These are phyloP conservation scores for Hepsetus odoe DNA, from an alignment of 2,113 vertebrate genomes.

Conservation along the genomic window DNA sequence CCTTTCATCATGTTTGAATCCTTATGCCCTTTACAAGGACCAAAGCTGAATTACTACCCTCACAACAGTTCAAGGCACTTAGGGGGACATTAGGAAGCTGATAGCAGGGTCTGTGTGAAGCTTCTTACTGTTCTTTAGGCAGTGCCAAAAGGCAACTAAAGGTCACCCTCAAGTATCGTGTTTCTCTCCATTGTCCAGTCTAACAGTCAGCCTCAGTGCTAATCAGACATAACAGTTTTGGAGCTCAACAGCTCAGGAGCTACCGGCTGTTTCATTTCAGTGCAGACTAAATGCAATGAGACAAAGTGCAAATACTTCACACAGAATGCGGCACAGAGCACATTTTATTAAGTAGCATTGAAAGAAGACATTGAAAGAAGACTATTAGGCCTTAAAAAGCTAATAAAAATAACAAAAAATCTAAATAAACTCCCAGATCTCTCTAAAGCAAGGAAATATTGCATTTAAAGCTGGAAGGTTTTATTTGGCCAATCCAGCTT, in stretches of 20 bases:
- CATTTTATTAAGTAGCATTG: background rate
- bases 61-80: conserved; percentile 23
- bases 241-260: background rate
- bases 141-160: conserved; percentile 13
- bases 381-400: background rate
- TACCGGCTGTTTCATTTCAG: background rate
- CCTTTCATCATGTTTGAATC: conserved; percentile 36
- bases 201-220: conserved; percentile 31
- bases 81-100: conserved; percentile 20
- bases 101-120: conserved; percentile 29
- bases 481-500: conserved; percentile 53
- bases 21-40: conserved; percentile 19
- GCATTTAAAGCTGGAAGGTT: background rate
- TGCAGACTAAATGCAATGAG: background rate
- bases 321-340: background rate
- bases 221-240: conserved; percentile 1
- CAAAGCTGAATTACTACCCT: conserved; percentile 11
- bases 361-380: background rate
- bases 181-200: conserved; percentile 45
- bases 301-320: background rate
- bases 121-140: conserved; percentile 42
- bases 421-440: background rate
- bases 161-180: conserved; percentile 42
- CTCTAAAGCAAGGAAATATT: background rate
- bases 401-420: background rate